These are phyloP conservation scores for Rousettus leschenaultii DNA, from an alignment of 2,113 vertebrate species.

Conservation along the genomic window DNA sequence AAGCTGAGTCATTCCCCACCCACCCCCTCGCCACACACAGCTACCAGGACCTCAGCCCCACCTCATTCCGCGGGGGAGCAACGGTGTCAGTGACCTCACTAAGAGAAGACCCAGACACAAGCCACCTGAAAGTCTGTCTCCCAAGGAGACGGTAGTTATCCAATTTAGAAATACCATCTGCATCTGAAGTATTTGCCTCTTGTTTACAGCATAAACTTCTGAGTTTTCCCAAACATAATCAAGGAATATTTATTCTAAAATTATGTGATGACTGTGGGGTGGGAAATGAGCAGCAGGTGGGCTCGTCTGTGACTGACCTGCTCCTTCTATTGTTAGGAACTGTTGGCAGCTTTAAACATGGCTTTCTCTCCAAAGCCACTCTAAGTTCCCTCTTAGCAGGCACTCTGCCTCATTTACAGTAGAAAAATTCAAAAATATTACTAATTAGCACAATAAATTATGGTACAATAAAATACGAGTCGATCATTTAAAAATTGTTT, in stretches of 20 bases:
- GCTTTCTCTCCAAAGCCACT: background rate
- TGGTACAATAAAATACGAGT: background rate
- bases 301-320: background rate
- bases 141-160: background rate
- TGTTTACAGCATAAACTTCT: background rate
- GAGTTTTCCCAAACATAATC: background rate
- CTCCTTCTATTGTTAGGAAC: background rate
- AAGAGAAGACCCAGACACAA: background rate
- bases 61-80: background rate
- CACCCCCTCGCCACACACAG: background rate
- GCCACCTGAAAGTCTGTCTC: background rate
- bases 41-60: background rate
- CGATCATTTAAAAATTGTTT: background rate
- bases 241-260: background rate
- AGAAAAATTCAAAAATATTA: background rate
- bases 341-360: background rate
- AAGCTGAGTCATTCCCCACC: background rate
- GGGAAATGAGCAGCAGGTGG: background rate
- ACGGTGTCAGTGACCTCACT: background rate
- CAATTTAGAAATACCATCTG: background rate
- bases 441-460: background rate
- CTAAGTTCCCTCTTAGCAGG: background rate
- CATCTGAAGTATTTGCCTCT: background rate
- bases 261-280: background rate
- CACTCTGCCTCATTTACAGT: background rate